Conservation (phyloP, 2,113 vertebrate species). For the Apteryx owenii region DNA sequence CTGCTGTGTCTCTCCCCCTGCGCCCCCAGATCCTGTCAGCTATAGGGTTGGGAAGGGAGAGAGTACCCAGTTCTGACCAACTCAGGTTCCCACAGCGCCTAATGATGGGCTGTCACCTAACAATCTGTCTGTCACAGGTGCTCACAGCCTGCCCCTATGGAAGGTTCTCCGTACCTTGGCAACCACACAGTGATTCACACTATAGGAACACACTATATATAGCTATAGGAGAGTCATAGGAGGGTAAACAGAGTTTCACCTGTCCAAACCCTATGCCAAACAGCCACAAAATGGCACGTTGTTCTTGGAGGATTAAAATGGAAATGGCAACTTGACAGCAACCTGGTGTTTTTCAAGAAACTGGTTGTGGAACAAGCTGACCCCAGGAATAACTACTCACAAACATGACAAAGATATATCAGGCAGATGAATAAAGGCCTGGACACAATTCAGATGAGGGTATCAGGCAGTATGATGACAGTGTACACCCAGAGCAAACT, state of each 20-base stretch:
- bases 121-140: no score
- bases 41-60: no score
- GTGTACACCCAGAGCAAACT: background rate
- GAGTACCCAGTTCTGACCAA: no score
- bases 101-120: no score
- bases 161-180: background rate
- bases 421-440: background rate
- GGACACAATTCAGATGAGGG: background rate
- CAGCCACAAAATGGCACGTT: fast-evolving
- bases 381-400: background rate
- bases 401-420: background rate
- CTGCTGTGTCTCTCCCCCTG: background rate
- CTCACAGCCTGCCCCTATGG: background rate
- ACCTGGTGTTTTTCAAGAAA: background rate
- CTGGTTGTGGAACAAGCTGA: background rate
- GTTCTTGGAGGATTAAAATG: background rate
- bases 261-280: background rate
- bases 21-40: background rate
- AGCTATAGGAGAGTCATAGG: background rate
- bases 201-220: background rate
- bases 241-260: background rate
- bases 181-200: background rate
- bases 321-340: background rate
- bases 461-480: background rate
- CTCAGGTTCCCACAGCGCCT: no score